phyloP scores from a whole-genome alignment of 2,797 vertebrate genomes.

The Garrulus glandarius region DNA sequence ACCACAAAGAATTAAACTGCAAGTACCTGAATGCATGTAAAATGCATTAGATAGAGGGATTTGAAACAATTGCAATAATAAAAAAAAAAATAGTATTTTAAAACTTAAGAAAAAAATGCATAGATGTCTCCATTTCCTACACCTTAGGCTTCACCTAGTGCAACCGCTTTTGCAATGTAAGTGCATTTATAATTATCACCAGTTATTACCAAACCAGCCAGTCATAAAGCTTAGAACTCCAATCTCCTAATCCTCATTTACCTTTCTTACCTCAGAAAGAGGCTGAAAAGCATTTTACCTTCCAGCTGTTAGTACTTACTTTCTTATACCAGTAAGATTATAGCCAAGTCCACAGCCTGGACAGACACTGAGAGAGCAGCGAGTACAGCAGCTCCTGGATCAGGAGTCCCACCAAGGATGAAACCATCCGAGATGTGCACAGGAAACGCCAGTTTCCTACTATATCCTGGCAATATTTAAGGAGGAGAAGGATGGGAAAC shows the following conservation, averaged over 20 bases:
- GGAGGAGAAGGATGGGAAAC: slow-evolving; percentile 7
- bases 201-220: neutral
- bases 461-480: slow-evolving; percentile 41
- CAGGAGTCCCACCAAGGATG: slow-evolving; percentile 71
- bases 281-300: neutral
- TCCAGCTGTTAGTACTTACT: neutral
- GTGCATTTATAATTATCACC: slow-evolving; percentile 22
- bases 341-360: slow-evolving; percentile 64
- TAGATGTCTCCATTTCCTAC: neutral
- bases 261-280: neutral
- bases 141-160: neutral
- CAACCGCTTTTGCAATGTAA: neutral
- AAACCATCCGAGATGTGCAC: slow-evolving; percentile 66
- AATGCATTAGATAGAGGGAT: neutral
- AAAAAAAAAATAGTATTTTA: neutral
- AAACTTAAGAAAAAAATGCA: neutral
- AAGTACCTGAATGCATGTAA: neutral
- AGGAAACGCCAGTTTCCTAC: slow-evolving; percentile 55
- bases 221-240: neutral
- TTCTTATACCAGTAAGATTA: slow-evolving; percentile 34
- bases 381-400: slow-evolving; percentile 73
- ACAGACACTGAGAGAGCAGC: slow-evolving; percentile 65
- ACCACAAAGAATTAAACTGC: neutral
- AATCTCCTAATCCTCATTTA: neutral
- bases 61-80: neutral